phyloP scores from a whole-genome alignment of 2,113 vertebrate genomes.

The Glareola pratincola region DNA sequence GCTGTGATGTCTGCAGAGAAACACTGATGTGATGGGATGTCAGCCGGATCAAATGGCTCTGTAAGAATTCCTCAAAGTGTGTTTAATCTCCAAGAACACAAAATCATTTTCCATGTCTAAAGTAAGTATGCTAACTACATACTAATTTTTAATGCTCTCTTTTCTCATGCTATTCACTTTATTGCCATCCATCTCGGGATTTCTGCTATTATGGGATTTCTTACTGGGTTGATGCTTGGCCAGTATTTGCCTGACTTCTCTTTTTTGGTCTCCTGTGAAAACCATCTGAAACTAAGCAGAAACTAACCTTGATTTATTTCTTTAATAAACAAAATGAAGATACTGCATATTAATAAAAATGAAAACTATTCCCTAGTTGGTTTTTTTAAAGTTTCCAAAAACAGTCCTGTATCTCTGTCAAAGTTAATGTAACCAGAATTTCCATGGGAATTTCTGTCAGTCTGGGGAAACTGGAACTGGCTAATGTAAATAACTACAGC shows the following conservation, averaged over 20 bases:
- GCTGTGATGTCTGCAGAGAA: neutral
- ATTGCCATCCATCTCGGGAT: neutral
- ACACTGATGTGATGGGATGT: neutral
- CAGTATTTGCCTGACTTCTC: conserved; percentile 13
- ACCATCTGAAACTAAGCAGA: conserved; percentile 44
- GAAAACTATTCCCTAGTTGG: conserved; percentile 40
- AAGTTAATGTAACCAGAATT: conserved; percentile 63
- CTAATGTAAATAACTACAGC: conserved; percentile 25
- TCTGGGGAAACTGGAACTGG: conserved; percentile 18
- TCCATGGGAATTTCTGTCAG: conserved; percentile 59
- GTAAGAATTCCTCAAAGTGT: neutral
- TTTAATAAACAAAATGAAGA: conserved; percentile 65
- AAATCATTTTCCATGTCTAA: neutral
- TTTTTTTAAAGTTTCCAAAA: conserved; percentile 48
- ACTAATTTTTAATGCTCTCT: neutral
- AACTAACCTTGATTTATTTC: conserved; percentile 65
- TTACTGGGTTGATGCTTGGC: neutral
- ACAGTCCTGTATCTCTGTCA: conserved; percentile 50
- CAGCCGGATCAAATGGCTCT: neutral
- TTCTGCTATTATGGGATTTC: conserved; percentile 15
- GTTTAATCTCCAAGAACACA: neutral
- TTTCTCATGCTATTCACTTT: conserved; percentile 3
- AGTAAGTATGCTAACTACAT: neutral
- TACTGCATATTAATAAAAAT: conserved; percentile 53
- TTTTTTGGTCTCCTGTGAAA: conserved; percentile 53